Base-by-base conservation (phyloP, 2,797 vertebrate species). In the Liparis tanakae region DNA sequence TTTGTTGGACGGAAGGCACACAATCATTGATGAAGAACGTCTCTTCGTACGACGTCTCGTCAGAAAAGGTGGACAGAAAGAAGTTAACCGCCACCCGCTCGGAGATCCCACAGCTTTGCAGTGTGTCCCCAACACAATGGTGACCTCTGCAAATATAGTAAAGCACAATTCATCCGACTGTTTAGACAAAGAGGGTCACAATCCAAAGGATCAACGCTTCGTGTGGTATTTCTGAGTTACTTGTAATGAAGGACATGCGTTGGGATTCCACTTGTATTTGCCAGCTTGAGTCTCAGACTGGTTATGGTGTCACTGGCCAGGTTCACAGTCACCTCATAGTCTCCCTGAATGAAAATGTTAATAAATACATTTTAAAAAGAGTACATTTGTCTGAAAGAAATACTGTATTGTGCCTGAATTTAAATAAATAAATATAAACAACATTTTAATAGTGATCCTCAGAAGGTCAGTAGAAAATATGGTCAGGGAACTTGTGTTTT, bases 231-330 rank as follows among this genome's bases (percentile, higher is more conserved):
- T 58, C 1, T 34, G n/a, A 25, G 14, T 88, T 82, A 92, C 91
- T 30, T 88, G 64, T 72, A 75, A 46, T 82, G 79, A 22, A 93
- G 84, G 64, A 90, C 86, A 53, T 85, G 57, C 46, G 36, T 60
- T 69, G 89, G 88, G 71, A 93, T 81, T 74, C 90, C 90, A 79
- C 84, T 92, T 77, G 72, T 74, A 34, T 50, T 22, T 41, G 88
- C 78, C 59, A 93, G 70, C 53, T 79, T 89, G 14, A 46, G 37
- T 59, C 48, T 87, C 55, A 93, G 36, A 39, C 53, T 72, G 20
- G 5, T 37, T 1, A 92, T 36, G 36, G 86, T 89, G 60, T 89
- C 83, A 36, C 10, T 69, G 43, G 50, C 44, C 39, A 90, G 66
- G 74, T 91, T 78, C 44, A 90, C 84, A 0, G 15, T 71, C 30